A percentile compares a stretch with the other conserved stretches of the same genome.
Evolutionary conservation across 1,140 invertebrate species (phyloP).

Genomic region (Magallana ariakensis): DNA sequence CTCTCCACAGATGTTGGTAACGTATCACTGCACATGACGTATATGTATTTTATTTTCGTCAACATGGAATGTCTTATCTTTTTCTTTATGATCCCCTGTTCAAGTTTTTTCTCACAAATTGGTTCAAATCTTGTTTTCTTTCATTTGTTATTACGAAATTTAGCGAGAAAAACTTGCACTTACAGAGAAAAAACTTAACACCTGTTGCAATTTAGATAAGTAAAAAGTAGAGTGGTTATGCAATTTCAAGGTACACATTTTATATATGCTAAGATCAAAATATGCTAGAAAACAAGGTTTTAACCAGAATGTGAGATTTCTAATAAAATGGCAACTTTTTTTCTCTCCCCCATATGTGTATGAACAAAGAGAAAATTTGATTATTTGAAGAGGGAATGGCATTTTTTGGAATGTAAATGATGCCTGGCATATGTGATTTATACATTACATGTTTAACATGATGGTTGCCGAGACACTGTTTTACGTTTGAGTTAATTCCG

Average conservation of each 20-base stretch:
- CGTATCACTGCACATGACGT: background rate
- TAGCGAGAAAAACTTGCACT: background rate
- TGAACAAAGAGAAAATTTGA: background rate
- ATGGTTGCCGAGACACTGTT: background rate
- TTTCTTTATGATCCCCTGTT: background rate
- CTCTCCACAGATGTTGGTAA: constrained; percentile 22
- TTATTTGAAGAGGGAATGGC: background rate
- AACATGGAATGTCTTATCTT: background rate
- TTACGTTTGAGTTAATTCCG: background rate
- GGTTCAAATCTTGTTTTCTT: background rate
- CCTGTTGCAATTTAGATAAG: background rate
- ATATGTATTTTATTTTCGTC: constrained; percentile 33
- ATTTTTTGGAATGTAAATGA: constrained; percentile 7
- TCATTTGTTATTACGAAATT: background rate
- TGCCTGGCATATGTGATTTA: constrained; percentile 22
- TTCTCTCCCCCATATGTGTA: background rate
- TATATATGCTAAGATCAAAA: background rate
- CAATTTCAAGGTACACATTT: background rate
- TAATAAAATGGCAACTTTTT: background rate
- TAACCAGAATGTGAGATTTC: background rate
- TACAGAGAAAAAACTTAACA: background rate
- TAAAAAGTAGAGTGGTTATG: background rate
- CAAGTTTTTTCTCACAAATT: background rate
- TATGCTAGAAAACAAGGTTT: background rate
- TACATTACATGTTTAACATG: background rate